These are phyloP conservation scores for Apodemia mormo DNA, from an alignment of 2,888 invertebrate species.

Conservation along the genomic window DNA sequence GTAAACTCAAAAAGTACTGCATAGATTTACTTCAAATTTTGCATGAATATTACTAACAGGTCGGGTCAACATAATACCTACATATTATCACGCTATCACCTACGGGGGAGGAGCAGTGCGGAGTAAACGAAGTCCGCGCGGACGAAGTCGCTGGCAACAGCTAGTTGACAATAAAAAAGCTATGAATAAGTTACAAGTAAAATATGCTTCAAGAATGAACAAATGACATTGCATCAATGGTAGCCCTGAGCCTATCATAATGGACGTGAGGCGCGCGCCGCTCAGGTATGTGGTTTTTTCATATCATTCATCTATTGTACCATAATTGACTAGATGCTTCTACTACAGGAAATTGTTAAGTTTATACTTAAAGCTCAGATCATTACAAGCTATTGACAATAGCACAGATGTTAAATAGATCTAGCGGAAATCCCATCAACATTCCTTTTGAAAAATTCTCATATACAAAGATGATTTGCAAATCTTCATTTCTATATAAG, in stretches of 20 bases:
- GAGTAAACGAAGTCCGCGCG: no score
- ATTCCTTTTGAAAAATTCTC: conserved; percentile 33
- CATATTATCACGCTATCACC: no score
- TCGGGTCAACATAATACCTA: no score
- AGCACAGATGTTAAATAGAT: conserved; percentile 27
- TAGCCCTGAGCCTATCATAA: not conserved
- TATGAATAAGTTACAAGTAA: no score
- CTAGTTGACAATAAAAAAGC: no score
- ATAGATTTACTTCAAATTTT: no score
- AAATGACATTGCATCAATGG: not conserved
- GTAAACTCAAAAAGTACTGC: no score
- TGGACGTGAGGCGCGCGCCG: conserved; percentile 44
- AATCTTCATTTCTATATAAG: conserved; percentile 30
- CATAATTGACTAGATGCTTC: conserved; percentile 48
- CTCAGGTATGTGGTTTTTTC: conserved; percentile 66
- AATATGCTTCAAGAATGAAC: no score
- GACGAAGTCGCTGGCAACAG: no score
- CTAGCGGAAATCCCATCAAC: conserved; percentile 35
- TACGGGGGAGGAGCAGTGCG: no score
- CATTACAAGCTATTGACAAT: conserved; percentile 44
- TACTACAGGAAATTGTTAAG: conserved; percentile 51
- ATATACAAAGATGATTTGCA: conserved; percentile 40
- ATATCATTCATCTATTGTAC: conserved; percentile 48
- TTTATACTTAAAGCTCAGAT: conserved; percentile 41
- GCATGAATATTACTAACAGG: no score